Evolutionary conservation across 2,797 vertebrate species (phyloP).

Genomic region (Spondyliosoma cantharus): DNA sequence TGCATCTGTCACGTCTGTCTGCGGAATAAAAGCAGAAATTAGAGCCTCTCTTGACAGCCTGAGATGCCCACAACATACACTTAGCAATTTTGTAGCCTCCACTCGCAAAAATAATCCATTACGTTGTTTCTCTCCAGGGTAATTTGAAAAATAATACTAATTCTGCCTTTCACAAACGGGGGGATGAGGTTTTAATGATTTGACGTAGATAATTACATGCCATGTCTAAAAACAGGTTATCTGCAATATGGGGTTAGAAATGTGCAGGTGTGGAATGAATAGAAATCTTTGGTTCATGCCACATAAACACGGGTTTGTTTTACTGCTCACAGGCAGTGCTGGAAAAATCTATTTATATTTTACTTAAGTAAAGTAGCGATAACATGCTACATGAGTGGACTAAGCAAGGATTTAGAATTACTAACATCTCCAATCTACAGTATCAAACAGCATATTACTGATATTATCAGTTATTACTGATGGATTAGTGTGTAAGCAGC

Average conservation of each 20-base stretch:
- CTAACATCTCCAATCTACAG: neutral
- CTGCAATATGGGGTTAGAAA: constrained; percentile 9
- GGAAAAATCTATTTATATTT: neutral
- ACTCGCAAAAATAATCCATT: constrained; percentile 29
- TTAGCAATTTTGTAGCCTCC: constrained; percentile 25
- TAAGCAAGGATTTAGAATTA: no score
- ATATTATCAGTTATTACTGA: neutral
- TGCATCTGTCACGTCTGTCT: constrained; percentile 29
- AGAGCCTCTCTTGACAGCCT: constrained; percentile 34
- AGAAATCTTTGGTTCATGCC: neutral
- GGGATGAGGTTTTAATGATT: constrained; percentile 43
- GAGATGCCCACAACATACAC: constrained; percentile 15
- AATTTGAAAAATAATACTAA: constrained; percentile 31
- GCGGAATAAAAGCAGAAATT: constrained; percentile 40
- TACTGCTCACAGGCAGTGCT: neutral
- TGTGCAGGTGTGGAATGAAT: constrained; percentile 3
- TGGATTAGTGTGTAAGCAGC: neutral
- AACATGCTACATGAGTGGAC: no score
- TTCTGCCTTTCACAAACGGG: constrained; percentile 12
- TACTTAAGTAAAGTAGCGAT: neutral
- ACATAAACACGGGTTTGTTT: neutral
- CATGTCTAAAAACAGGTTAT: constrained; percentile 15
- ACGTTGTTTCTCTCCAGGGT: constrained; percentile 6
- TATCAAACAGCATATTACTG: neutral
- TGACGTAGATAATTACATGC: constrained; percentile 21